Conservation (phyloP, 2,113 vertebrate species). For the Myotis lucifugus region DNA sequence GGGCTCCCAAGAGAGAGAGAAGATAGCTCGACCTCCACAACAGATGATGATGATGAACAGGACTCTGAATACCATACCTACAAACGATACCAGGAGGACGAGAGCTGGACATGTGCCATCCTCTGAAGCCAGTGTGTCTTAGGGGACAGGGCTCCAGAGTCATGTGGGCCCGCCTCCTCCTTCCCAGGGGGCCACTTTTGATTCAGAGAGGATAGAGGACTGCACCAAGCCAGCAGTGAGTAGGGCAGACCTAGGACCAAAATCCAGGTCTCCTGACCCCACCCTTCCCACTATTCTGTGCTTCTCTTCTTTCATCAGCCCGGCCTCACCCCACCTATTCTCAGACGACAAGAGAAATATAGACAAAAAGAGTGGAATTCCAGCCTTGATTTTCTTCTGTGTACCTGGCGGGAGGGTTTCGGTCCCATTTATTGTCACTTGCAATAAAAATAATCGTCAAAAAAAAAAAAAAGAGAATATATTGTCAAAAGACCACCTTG, state of each 20-base stretch:
- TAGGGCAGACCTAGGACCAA: not conserved
- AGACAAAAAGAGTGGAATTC: not conserved
- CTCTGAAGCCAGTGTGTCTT: not conserved
- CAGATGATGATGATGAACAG: too few relatives aligned
- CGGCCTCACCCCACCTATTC: not conserved
- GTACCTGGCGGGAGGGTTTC: not conserved
- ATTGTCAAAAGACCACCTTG: not conserved
- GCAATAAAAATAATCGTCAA: slow-evolving; percentile 23
- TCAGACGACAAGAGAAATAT: not conserved
- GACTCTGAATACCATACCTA: too few relatives aligned
- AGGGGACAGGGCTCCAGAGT: not conserved
- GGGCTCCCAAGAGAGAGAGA: not conserved
- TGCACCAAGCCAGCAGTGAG: not conserved
- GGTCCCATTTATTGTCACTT: not conserved
- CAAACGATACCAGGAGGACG: too few relatives aligned
- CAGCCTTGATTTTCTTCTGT: not conserved
- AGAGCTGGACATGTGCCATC: not conserved
- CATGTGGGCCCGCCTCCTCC: not conserved
- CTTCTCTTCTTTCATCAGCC: not conserved
- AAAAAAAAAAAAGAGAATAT: not conserved
- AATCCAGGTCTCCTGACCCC: not conserved
- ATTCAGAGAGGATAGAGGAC: not conserved
- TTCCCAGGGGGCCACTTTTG: not conserved
- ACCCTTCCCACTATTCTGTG: accelerated
- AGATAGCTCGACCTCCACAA: not conserved